Conservation (phyloP, 2,888 invertebrate genomes). For the Macroteleia sp. region DNA sequence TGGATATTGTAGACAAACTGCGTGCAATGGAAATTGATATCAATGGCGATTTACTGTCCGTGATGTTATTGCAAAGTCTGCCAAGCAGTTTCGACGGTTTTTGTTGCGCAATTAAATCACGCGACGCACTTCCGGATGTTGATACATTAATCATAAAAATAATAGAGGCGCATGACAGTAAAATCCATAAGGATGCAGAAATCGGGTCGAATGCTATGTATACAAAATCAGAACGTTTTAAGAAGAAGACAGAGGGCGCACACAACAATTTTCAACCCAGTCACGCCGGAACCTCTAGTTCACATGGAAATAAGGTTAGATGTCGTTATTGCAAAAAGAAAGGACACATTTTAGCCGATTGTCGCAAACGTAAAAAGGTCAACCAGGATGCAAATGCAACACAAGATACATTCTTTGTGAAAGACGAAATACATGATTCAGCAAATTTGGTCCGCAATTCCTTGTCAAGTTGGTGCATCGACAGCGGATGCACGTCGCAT, state of each 20-base stretch:
- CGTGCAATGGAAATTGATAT: slow-evolving; percentile 38
- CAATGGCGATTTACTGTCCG: slow-evolving; percentile 19
- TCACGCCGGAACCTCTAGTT: neutral
- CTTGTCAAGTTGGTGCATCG: slow-evolving; percentile 19
- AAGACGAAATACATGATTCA: neutral
- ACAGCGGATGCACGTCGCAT: slow-evolving; percentile 30
- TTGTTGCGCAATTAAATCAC: slow-evolving; percentile 47
- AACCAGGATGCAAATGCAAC: slow-evolving; percentile 14
- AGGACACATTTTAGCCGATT: neutral
- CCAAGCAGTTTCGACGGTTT: slow-evolving; percentile 35
- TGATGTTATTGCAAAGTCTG: slow-evolving; percentile 28
- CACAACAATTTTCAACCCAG: too few relatives aligned
- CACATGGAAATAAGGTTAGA: slow-evolving; percentile 2
- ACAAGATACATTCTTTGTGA: slow-evolving; percentile 4
- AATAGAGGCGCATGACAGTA: neutral
- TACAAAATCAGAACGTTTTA: neutral
- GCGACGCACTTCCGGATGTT: slow-evolving; percentile 38
- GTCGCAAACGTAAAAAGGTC: too few relatives aligned
- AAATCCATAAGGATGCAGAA: neutral
- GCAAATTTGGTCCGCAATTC: neutral
- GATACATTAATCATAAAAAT: neutral
- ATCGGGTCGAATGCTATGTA: neutral
- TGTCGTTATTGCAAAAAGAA: too few relatives aligned
- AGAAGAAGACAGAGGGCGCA: slow-evolving; percentile 7
- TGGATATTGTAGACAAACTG: slow-evolving; percentile 51